Conservation (phyloP, 2,888 invertebrate species). For the Allophyes oxyacanthae region DNA sequence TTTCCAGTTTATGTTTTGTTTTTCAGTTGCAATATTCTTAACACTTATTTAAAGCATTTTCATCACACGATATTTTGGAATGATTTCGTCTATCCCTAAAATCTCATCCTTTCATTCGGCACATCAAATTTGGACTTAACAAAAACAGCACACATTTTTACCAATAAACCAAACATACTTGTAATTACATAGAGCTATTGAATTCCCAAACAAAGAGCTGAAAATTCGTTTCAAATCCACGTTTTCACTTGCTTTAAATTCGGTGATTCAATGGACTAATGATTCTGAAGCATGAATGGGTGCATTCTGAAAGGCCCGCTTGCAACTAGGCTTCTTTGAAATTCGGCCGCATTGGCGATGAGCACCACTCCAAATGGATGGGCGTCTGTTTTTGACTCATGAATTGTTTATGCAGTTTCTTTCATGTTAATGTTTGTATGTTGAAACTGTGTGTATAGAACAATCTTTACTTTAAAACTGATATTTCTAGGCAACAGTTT, state of each 20-base stretch:
- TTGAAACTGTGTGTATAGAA: slow-evolving; percentile 38
- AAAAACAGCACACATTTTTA: slow-evolving; percentile 31
- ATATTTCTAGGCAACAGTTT: neutral
- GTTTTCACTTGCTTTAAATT: slow-evolving; percentile 74
- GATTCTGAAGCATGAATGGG: slow-evolving; percentile 76
- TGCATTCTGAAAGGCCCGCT: slow-evolving; percentile 73
- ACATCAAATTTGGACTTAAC: slow-evolving; percentile 9
- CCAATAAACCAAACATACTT: slow-evolving; percentile 46
- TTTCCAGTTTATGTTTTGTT: too few relatives aligned
- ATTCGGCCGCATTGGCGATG: slow-evolving; percentile 61
- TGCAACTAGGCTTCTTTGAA: slow-evolving; percentile 70
- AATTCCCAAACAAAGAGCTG: slow-evolving; percentile 56
- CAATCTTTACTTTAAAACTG: slow-evolving; percentile 5
- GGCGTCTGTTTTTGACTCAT: slow-evolving; percentile 56
- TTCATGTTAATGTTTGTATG: slow-evolving; percentile 53
- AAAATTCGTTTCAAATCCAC: slow-evolving; percentile 61
- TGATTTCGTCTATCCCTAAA: too few relatives aligned
- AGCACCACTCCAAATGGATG: slow-evolving; percentile 57
- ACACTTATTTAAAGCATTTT: neutral
- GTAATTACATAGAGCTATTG: slow-evolving; percentile 55
- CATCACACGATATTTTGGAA: too few relatives aligned
- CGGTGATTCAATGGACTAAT: slow-evolving; percentile 85
- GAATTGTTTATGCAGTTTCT: slow-evolving; percentile 53
- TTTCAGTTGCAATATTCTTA: too few relatives aligned
- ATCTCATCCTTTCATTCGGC: slow-evolving; percentile 2